Evolutionary conservation across 35 echinoderm and acorn worm genomes (phyloP), one percentile per base, ranked within the genome.

Genomic region (Chiridota heheva): DNA sequence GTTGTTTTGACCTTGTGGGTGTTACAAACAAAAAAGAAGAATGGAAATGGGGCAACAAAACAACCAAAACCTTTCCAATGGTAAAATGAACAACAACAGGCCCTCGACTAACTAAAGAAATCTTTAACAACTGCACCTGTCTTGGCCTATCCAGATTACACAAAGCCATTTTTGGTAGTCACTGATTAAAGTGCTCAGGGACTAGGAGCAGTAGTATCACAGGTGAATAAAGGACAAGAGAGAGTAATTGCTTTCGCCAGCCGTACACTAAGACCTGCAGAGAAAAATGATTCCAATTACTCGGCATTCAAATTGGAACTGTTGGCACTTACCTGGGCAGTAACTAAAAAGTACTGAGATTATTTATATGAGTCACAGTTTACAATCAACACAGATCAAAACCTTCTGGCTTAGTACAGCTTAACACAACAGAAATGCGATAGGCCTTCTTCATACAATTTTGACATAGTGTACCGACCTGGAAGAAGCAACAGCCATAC

Each of bases 61-160:
- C 28, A 10, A 38, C 28, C 28, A 12, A 71, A 71, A 40, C 16
- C 62, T 15, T 71, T 71, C 28, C 33, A 71, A 12, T 71, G 67
- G 67, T 40, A 31, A 53, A 20, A 0, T 29, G 13, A 64, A 15
- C 12, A 26, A 31, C 27, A 20, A 64, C n/a, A 29, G 20, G n/a
- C n/a, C n/a, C n/a, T n/a, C n/a, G n/a, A n/a, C n/a, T n/a, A n/a
- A n/a, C 13, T 40, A 6, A 40, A 26, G 20, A 72, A 44, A 4
- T n/a, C 13, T 6, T 10, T 44, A 25, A 72, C 69, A 18, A 72
- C 36, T 72, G 37, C 69, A 72, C 69, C 69, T 22, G 24, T 72
- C 39, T 26, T 72, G 41, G 40, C 69, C 7, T 72, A 72, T 72
- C 37, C 69, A 44, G 69, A 72, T 72, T 42, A 44, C 27, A 72